Evolutionary conservation across 2,113 vertebrate genomes (phyloP), one percentile per base, ranked within the genome.

Genomic region (Hemicordylus capensis): DNA sequence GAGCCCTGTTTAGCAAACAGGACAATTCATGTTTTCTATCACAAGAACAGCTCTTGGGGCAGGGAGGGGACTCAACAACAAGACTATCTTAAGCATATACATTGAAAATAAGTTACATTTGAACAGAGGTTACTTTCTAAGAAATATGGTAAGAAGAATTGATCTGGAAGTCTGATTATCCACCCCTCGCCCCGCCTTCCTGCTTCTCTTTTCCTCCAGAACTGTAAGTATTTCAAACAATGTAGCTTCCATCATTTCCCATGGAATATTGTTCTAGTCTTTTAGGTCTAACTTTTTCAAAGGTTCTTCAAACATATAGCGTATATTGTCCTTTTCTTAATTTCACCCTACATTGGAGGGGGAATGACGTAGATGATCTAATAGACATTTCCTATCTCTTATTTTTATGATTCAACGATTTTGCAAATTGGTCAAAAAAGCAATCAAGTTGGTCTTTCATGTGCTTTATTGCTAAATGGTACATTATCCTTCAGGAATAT

Each of bases 401-500:
- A 34, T 80, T 88, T 77, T 70, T 48, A 80, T 83, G 3, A 76
- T 74, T 70, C 39, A 80, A 66, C 51, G 56, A 2, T 0, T 79
- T 87, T 85, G 51, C 14, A 34, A 70, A 75, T 74, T 75, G 11
- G 39, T 80, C 15, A 81, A 89, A 87, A 37, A 34, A 42, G 63
- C 79, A 80, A 80, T 67, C 79, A 67, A 54, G 79, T 66, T 80
- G n/a, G 79, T 89, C 81, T 86, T 86, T 24, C 69, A 17, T 76
- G 0, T 5, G 4, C 59, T 89, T 90, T 69, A 78, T 82, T 69
- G 28, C 44, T 67, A 80, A 67, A 80, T 80, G 78, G 78, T 80
- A 67, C 42, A 1, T 82, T 90, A 77, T 22, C n/a, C 2, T 51
- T 64, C n/a, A 59, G 12, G 64, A 83, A 2, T 3, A 12, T 72